Base-by-base conservation (phyloP, 2,888 invertebrate genomes). In the Hydrotaea cyrtoneurina region DNA sequence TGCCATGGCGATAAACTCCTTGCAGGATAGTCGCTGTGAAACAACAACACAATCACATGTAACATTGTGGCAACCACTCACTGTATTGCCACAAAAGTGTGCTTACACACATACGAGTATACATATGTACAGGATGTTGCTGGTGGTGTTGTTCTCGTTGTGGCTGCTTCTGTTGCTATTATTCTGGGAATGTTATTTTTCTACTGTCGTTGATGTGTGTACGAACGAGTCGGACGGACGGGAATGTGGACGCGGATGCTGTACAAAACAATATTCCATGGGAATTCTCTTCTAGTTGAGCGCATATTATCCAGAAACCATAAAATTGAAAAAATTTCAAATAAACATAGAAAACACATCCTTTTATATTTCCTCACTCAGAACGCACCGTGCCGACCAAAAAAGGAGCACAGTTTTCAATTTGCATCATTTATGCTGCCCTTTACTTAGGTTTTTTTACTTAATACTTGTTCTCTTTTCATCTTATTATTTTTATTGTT, bases 271-370 rank as follows among this genome's bases (percentile, higher is more conserved):
- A 26, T 79, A 81, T 79, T 83, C 83, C 79, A 86, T 81, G 81
- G 83, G 79, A 83, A 90, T 89, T 90, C 89, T 88, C 88, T 90
- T 89, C 88, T 88, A 89, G 89, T 88, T 88, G 88, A 89, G 88
- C 88, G 88, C 89, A 90, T 89, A 90, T 90, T 90, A 90, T 90
- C 89, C 90, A 90, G 89, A 89, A 90, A 89, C 90, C 90, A 90
- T 90, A 90, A 90, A 90, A 90, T 90, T 90, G 90, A 89, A 87
- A 59, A 59, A 59, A 59, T 13, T 59, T 43, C 76, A 43, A 72
- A 71, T 69, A 73, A 50, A 72, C 72, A 31, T 26, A 82, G 46
- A 57, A n/a, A 31, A 50, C 23, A 64, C 11, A 46, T 26, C 43
- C 53, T 43, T 39, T 74, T 21, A 78, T 19, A 53, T n/a, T 64